Conservation (phyloP, 2,888 invertebrate genomes). For the Cylloceria caligata region DNA sequence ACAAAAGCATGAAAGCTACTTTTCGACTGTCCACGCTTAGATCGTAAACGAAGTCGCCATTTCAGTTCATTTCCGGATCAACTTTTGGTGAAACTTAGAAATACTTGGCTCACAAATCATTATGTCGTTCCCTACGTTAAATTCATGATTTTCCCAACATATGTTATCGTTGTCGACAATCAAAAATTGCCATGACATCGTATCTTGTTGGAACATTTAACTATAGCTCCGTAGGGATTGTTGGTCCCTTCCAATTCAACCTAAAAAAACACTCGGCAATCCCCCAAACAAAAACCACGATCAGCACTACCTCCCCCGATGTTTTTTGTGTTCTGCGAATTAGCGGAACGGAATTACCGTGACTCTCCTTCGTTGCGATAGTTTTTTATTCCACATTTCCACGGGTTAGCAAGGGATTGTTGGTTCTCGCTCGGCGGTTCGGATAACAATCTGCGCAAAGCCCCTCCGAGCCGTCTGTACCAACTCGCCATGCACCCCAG, state of each 20-base stretch:
- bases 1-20: not conserved
- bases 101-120: too few species aligned
- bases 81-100: too few species aligned
- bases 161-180: too few species aligned
- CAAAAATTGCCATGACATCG: too few species aligned
- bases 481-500: conserved; percentile 19
- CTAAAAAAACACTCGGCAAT: not conserved
- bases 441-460: conserved; percentile 55
- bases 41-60: too few species aligned
- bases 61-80: too few species aligned
- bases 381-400: conserved; percentile 30
- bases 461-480: conserved; percentile 39
- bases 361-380: conserved; percentile 18
- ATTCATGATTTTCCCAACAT: too few species aligned
- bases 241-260: not conserved
- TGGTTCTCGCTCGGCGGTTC: conserved; percentile 41
- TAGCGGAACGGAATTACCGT: conserved; percentile 46
- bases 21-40: not conserved
- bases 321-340: conserved; percentile 35
- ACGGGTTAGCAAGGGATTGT: conserved; percentile 37
- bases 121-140: too few species aligned
- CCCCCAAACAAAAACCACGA: conserved; percentile 8
- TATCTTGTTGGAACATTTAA: not conserved
- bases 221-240: not conserved
- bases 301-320: not conserved